Base-by-base conservation (phyloP, 2,888 invertebrate genomes). In the Papilio gigon region DNA sequence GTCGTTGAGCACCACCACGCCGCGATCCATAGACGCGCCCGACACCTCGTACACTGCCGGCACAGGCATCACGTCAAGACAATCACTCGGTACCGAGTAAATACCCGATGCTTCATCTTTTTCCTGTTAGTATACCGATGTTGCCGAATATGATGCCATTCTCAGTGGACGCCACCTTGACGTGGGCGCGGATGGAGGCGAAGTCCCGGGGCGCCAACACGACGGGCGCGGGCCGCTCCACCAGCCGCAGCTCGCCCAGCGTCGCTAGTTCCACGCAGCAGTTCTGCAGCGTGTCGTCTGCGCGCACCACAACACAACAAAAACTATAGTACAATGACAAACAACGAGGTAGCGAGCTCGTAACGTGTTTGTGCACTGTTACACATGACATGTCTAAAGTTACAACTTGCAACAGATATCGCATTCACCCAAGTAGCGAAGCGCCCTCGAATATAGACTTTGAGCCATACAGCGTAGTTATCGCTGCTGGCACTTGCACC, bases 91-190 rank as follows among this genome's bases (percentile, higher is more conserved):
- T 14, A 14, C 8, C 4, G 17, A 8, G 8, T 35, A 35, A 4
- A n/a, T n/a, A n/a, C n/a, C n/a, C n/a, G n/a, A n/a, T n/a, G n/a
- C n/a, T n/a, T n/a, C n/a, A n/a, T n/a, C n/a, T n/a, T n/a, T n/a
- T n/a, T n/a, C n/a, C n/a, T n/a, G n/a, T n/a, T n/a, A n/a, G n/a
- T n/a, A n/a, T 79, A 96, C 97, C 98, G 76, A 99, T 99, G 84
- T 99, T 99, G 70, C 99, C 99, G 91, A 99, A 99, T 78, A 99
- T 99, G 76, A 99, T 98, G 70, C 99, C 99, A 90, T 99, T 99
- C 92, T 99, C 99, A 0, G 99, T 99, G 14, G 99, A 99, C 0
- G 99, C 98, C n/a, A 98, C 98, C 90, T 99, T 99, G 50, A 99
- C 98, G 83, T 98, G 98, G 8, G 99, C 99, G 88, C 99, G 98